Evolutionary conservation across 2,113 vertebrate genomes (phyloP), one percentile per base, ranked within the genome.

Genomic region (Oncorhynchus keta): DNA sequence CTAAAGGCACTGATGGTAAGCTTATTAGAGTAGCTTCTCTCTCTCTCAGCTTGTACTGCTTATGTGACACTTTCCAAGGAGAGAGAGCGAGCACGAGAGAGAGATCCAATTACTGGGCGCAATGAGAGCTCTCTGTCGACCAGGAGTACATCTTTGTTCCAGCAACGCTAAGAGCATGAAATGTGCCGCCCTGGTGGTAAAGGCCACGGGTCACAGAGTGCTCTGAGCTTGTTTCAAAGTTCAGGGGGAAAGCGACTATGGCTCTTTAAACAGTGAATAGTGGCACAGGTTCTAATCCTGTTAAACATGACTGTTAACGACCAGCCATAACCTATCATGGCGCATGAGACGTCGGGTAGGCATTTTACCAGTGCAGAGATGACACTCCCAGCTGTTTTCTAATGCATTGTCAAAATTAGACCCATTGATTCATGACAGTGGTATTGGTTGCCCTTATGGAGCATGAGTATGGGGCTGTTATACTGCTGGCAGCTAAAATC

Each of bases 21-120:
- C 79, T 81, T 69, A 81, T 81, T 77, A 81, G 62, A 65, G 61
- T 55, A 65, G 66, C 61, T 68, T 24, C 59, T 71, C 45, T 32
- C 28, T 65, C 68, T 28, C 28, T 65, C 68, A 80, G 68, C 68
- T 80, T 80, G 73, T 2, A 7, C 35, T 61, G 59, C 30, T 12
- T 61, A 70, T 66, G 66, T 64, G 65, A 68, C 48, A 68, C 65
- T 76, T 74, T 70, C 74, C 57, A 5, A 64, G 66, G 24, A 64
- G 39, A 45, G 9, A 45, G 39, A 45, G 35, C 1, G 39, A 45
- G 68, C 9, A 8, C 30, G 59, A 13, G 35, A 62, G 48, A 24
- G 74, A 70, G 49, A 76, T 76, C 74, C 70, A 80, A 76, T 80
- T 76, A 80, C 68, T 30, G 18, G 11, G 49, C 59, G 69, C 62